Evolutionary conservation across 2,888 invertebrate genomes (phyloP), one percentile per base, ranked within the genome.

Genomic region (Coelinius sp.): DNA sequence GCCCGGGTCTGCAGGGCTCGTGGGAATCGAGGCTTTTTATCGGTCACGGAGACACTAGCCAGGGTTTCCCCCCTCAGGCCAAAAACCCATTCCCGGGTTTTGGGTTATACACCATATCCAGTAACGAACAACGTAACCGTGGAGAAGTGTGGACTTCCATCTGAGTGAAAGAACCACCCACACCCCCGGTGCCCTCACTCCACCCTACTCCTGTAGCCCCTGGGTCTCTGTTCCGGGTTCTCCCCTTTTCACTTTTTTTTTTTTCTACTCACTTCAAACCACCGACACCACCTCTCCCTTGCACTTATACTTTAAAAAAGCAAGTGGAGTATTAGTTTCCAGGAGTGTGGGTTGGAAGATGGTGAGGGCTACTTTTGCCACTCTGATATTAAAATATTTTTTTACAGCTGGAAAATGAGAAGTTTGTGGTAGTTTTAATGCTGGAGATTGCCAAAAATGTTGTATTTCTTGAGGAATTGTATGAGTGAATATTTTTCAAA

Each of bases 1-100:
- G 63, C 63, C n/a, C 6, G 44, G 25, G 76, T 76, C 76, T 77
- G 73, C 77, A 76, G 73, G 71, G 79, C 80, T 79, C 82, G 82
- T 82, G 68, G 72, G 76, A 70, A 77, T 77, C 59, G 70, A 76
- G 73, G 65, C 52, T 65, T 68, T 75, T 73, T 83, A 80, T 81
- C 79, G 77, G 78, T 75, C 77, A 77, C 77, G 78, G 31, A 52
- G 66, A 41, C 38, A 35, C 38, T 56, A 56, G 27, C 62, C 20
- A 24, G 41, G 63, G 22, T 41, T 41, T 41, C 24, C 41, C n/a
- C 41, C 41, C 59, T 59, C 53, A 17, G 53, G 53, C 53, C 25
- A 31, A 31, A 59, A 49, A 49, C 27, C 35, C 31, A 59, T 59
- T 59, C 35, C 59, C 31, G 59, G 59, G 59, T 35, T 59, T 59